Evolutionary conservation across 2,113 vertebrate genomes (phyloP), one percentile per base, ranked within the genome.

Genomic region (Paratilapia polleni): DNA sequence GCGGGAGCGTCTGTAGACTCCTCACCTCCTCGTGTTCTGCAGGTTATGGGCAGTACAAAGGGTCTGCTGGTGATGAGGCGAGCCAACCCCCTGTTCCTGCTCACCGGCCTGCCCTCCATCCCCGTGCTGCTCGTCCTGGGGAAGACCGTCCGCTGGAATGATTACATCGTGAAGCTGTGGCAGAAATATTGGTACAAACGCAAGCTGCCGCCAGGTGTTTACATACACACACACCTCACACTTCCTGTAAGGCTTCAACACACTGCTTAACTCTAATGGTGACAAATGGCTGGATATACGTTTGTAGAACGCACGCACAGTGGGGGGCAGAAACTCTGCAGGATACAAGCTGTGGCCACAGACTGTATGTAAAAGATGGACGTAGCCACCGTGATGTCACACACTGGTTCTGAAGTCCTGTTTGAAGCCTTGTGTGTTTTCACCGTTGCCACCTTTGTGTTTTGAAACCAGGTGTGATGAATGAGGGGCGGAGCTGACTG

Each of bases 61-160:
- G 96, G 96, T 6, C 82, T 96, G 78, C 92, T 92, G 14, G 93
- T 95, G 86, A 96, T 97, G 95, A 94, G 95, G 91, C 91, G 93
- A 12, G 96, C 96, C 0, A 95, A 96, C 90, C 96, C 96, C 0
- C 92, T 96, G 1, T 96, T 97, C 89, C 89, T 96, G 36, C 85
- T 97, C 34, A 94, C 96, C 93, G 95, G 95, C 4, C 90, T 96
- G 36, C 96, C 96, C 63, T 95, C 96, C 87, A 96, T 97, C 62
- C 96, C 96, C 0, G 95, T 96, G 43, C 84, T 95, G 77, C 58
- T 97, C 87, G 94, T 97, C 0, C 93, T 97, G 82, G 96, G 96
- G 3, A 96, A 95, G 89, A 96, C 96, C 94, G 91, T 97, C 85
- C 96, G 94, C 74, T 97, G 96, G 96, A 96, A 97, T 80, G 96